Evolutionary conservation across 1,140 invertebrate genomes (phyloP), one percentile per base, ranked within the genome.

Genomic region (Neoseiulus cucumeris): DNA sequence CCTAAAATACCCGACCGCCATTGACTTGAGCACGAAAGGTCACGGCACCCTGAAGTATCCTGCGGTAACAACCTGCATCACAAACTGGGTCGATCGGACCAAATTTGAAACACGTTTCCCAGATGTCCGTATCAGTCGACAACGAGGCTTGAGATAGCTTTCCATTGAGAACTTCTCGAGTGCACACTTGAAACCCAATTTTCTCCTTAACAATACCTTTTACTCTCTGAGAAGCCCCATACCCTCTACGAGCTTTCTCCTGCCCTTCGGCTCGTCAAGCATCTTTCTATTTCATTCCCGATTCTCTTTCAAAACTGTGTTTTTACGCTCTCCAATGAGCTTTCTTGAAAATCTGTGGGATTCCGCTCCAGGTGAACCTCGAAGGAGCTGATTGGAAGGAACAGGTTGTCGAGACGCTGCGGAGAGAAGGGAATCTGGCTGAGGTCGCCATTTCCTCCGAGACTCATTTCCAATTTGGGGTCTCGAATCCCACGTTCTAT

Each of bases 381-480:
- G 22, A 59, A 20, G 51, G 25, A 25, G 12, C 22, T 6, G 33
- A 59, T 14, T 59, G 51, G 51, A 25, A 20, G 25, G 51, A 59
- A 25, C 17, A 59, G 22, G 51, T 59, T 2, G 33, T 59, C 1
- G 51, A 59, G 22, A 59, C 51, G 1, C 14, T 59, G 25, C 14
- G 51, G 51, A 59, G 14, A 25, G 25, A 25, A 14, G 51, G 51
- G 33, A 59, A 59, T 25, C 22, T 59, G 12, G 51, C 51, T 29
- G 51, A 59, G 14, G 51, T 59, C 25, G 51, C 51, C 9, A 59
- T 59, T 5, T 59, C 51, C 14, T n/a, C 51, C 2, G 51, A 59
- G 33, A 59, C 51, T 33, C 51, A 59, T 59, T 59, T 59, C 51
- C 51, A 59, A 9, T 59, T 59, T 25, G 51, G 51, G 9, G 51